A percentile compares a stretch with the other conserved stretches of the same genome.
phyloP scores from a whole-genome alignment of 2,888 invertebrate species.

The Agonopterix alstromeriana region DNA sequence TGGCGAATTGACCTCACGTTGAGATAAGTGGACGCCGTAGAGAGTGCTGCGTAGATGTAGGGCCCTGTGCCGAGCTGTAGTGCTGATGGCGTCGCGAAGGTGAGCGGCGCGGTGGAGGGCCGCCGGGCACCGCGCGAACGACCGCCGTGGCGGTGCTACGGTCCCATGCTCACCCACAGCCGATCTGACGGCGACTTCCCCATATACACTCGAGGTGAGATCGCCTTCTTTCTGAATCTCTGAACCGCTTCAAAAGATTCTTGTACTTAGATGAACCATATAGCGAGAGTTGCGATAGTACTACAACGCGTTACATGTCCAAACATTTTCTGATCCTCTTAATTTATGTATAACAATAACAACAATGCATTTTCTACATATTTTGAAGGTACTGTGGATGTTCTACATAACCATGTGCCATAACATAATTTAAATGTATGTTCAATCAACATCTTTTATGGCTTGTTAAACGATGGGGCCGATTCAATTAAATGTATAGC shows the following conservation, averaged over 20 bases:
- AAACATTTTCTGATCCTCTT: too few species aligned
- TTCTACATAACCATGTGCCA: too few species aligned
- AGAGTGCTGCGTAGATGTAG: slow-evolving; percentile 34
- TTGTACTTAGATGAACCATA: too few species aligned
- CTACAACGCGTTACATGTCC: too few species aligned
- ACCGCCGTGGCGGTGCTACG: slow-evolving; percentile 79
- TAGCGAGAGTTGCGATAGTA: too few species aligned
- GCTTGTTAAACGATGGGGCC: slow-evolving; percentile 5
- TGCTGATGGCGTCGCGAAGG: slow-evolving; percentile 58
- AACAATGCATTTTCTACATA: too few species aligned
- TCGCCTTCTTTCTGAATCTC: too few species aligned
- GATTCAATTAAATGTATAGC: slow-evolving; percentile 22
- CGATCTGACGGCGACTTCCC: slow-evolving; percentile 92
- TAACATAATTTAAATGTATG: too few species aligned
- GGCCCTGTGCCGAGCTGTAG: slow-evolving; percentile 46
- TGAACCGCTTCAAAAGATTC: too few species aligned
- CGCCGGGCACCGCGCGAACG: slow-evolving; percentile 68
- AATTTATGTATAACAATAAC: too few species aligned
- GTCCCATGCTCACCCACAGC: slow-evolving; percentile 89
- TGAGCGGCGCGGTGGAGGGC: slow-evolving; percentile 72
- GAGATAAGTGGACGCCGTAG: slow-evolving; percentile 48
- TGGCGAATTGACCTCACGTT: slow-evolving; percentile 43
- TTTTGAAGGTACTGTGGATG: too few species aligned
- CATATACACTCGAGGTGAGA: slow-evolving; percentile 86
- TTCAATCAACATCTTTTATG: background rate